Evolutionary conservation across 2,113 vertebrate species (phyloP).

Genomic region (human): DNA sequence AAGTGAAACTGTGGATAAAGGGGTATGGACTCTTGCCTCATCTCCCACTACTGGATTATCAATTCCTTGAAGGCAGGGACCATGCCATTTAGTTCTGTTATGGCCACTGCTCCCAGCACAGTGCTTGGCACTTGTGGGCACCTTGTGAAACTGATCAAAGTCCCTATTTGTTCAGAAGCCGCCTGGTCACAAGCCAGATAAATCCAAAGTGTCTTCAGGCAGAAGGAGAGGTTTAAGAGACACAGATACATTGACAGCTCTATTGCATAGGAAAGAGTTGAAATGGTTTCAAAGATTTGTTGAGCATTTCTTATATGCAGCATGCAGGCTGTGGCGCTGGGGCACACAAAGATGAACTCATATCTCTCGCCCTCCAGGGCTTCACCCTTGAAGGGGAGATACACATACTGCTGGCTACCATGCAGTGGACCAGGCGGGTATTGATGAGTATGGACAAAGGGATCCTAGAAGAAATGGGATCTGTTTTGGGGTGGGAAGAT

Average conservation of each 20-base stretch:
- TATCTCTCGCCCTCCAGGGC: neutral
- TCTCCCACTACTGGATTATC: neutral
- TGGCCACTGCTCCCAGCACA: neutral
- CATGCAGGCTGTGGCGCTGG: neutral
- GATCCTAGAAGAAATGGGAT: neutral
- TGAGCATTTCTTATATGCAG: neutral
- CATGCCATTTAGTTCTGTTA: neutral
- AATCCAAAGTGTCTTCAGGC: neutral
- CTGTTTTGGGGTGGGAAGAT: neutral
- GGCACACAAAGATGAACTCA: neutral
- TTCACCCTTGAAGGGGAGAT: neutral
- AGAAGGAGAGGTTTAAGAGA: neutral
- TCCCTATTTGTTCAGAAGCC: neutral
- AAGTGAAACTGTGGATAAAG: neutral
- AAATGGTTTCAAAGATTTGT: neutral
- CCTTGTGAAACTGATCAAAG: neutral
- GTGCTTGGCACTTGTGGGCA: neutral
- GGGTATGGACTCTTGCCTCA: neutral
- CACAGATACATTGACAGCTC: neutral
- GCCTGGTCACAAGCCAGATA: neutral
- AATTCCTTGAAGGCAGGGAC: neutral
- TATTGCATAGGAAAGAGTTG: neutral
- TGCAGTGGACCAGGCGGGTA: accelerated
- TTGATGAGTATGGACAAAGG: neutral
- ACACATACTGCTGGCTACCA: neutral